These are phyloP conservation scores for Strix aluco DNA, from an alignment of 2,113 vertebrate genomes.

Conservation along the genomic window DNA sequence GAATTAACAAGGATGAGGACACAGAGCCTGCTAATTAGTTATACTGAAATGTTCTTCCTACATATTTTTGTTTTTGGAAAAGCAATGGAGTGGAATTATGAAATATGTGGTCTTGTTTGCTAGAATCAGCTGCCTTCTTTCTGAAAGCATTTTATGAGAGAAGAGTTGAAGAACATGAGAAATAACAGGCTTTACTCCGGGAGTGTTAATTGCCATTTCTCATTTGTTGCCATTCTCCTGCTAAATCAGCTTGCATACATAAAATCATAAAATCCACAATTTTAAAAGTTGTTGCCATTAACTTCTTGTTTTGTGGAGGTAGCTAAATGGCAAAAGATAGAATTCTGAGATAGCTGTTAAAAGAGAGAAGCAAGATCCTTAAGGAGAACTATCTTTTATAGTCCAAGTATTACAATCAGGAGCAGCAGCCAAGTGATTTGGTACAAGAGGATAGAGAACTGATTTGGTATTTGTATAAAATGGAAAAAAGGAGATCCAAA, in stretches of 20 bases:
- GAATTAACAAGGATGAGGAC: constrained; percentile 33
- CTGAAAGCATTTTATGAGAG: constrained; percentile 46
- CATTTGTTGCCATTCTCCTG: constrained; percentile 64
- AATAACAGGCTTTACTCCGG: constrained; percentile 48
- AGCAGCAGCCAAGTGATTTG: not conserved
- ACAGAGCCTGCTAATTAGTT: constrained; percentile 46
- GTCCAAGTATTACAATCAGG: not conserved
- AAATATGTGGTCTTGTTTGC: constrained; percentile 49
- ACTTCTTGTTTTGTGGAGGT: constrained; percentile 50
- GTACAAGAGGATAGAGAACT: not conserved
- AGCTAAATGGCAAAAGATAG: not conserved
- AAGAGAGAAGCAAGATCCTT: not conserved
- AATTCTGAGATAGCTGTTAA: not conserved
- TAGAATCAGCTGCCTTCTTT: constrained; percentile 66
- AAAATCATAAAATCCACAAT: constrained; percentile 52
- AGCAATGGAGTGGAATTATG: constrained; percentile 44
- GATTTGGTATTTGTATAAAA: not conserved
- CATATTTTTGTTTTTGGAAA: constrained; percentile 57
- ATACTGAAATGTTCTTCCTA: constrained; percentile 55
- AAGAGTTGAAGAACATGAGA: constrained; percentile 51
- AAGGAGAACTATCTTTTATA: not conserved
- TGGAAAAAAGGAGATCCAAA: not conserved
- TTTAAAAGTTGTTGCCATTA: constrained; percentile 56
- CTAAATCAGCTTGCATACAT: constrained; percentile 65
- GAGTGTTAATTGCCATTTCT: constrained; percentile 67